Evolutionary conservation across 2,888 invertebrate genomes (phyloP).

Genomic region (Pyrgus malvae): DNA sequence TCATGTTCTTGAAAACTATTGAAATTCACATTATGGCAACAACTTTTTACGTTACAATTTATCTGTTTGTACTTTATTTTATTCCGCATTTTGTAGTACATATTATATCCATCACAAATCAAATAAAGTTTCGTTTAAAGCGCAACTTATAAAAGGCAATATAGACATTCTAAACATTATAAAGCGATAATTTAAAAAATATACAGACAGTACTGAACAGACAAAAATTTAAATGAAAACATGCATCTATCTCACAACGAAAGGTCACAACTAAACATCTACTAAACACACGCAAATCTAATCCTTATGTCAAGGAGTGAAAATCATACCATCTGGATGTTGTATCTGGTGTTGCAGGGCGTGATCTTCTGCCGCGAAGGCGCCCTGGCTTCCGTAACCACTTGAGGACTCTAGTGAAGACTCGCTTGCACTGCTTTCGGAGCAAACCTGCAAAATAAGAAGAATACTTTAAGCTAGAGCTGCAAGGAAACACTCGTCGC

Average conservation of each 20-base stretch:
- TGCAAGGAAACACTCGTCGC: too few species aligned
- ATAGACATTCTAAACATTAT: too few species aligned
- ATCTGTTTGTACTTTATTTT: too few species aligned
- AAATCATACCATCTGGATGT: constrained; percentile 74
- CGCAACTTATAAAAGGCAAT: too few species aligned
- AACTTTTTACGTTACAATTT: too few species aligned
- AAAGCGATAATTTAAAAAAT: background rate
- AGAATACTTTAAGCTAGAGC: too few species aligned
- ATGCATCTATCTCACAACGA: constrained; percentile 11
- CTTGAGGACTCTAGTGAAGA: constrained; percentile 89
- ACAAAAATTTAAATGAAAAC: background rate
- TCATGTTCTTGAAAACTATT: too few species aligned
- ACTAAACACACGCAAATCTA: background rate
- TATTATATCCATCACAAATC: too few species aligned
- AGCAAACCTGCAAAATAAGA: constrained; percentile 69
- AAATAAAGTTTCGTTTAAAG: too few species aligned
- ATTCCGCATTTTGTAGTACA: too few species aligned
- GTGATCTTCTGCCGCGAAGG: constrained; percentile 83
- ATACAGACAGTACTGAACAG: constrained; percentile 33
- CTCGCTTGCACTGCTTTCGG: constrained; percentile 86
- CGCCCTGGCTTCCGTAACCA: constrained; percentile 89
- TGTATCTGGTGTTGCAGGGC: constrained; percentile 60
- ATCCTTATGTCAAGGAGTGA: background rate
- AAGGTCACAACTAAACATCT: background rate
- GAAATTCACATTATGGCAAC: too few species aligned